phyloP scores from a whole-genome alignment of 2,113 vertebrate genomes.

The Pitta sordida region DNA sequence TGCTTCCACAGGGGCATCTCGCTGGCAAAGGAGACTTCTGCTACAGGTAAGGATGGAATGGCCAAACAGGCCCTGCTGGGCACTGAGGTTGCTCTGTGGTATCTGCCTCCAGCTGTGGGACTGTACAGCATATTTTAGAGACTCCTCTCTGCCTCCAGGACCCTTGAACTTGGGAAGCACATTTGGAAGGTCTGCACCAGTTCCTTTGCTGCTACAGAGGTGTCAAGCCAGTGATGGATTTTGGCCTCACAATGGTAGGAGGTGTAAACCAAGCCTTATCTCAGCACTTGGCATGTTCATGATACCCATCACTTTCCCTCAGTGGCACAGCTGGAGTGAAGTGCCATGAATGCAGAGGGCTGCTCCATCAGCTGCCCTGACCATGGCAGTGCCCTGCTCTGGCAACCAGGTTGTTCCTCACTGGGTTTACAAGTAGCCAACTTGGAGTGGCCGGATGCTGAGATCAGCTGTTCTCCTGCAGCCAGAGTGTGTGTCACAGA shows the following conservation, averaged over 20 bases:
- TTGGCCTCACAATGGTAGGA: not conserved
- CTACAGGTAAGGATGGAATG: not conserved
- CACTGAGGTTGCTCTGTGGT: not conserved
- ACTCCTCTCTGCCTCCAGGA: not conserved
- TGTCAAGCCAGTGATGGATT: not conserved
- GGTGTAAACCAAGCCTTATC: not conserved
- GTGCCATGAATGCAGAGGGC: accelerated
- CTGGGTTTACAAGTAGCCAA: not conserved
- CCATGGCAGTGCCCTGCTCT: not conserved
- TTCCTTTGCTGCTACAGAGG: not conserved
- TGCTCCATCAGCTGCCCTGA: not conserved
- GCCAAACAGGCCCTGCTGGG: not conserved
- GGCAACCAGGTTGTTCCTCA: not conserved
- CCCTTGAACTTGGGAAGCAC: not conserved
- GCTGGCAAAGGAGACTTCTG: not conserved
- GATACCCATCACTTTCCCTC: not conserved
- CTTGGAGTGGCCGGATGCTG: not conserved
- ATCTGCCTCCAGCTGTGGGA: not conserved
- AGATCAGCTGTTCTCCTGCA: not conserved
- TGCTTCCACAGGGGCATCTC: not conserved
- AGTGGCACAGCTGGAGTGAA: not conserved
- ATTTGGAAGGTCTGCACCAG: not conserved
- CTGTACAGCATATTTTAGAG: not conserved
- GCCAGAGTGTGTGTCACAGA: not conserved
- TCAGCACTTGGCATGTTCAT: not conserved